These are phyloP conservation scores for Eilema depressum DNA, from an alignment of 2,888 invertebrate species.

Conservation along the genomic window DNA sequence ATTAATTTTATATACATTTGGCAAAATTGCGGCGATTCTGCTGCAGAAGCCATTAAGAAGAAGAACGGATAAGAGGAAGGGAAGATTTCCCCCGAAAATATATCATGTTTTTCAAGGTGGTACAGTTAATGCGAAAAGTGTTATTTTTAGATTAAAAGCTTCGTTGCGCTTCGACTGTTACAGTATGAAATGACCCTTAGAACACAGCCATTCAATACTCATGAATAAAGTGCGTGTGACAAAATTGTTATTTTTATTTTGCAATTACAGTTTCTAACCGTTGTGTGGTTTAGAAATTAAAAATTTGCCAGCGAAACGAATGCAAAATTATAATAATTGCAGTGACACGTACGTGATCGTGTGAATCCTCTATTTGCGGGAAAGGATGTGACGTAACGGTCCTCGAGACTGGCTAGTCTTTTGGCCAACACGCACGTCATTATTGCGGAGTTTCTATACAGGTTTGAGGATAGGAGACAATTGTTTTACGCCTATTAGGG, in stretches of 20 bases:
- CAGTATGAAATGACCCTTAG: not conserved
- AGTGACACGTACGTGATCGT: conserved; percentile 48
- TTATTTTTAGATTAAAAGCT: too few relatives aligned
- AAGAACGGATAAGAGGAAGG: too few relatives aligned
- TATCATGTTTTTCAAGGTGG: too few relatives aligned
- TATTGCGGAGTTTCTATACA: conserved; percentile 22
- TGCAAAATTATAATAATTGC: conserved; percentile 53
- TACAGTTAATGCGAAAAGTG: too few relatives aligned
- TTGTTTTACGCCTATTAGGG: conserved; percentile 22
- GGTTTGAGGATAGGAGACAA: conserved; percentile 25
- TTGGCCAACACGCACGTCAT: conserved; percentile 39
- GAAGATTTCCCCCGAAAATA: too few relatives aligned
- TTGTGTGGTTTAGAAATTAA: conserved; percentile 40
- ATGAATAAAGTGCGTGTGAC: conserved; percentile 24
- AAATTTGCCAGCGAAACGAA: conserved; percentile 50
- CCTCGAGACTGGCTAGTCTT: conserved; percentile 20
- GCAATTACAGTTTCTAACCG: conserved; percentile 42
- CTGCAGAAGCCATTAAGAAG: too few relatives aligned
- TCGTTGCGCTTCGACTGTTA: too few relatives aligned
- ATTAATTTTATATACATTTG: too few relatives aligned
- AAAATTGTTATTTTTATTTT: conserved; percentile 23
- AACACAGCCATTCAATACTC: not conserved
- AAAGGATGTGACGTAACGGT: conserved; percentile 51
- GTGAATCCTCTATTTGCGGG: conserved; percentile 47
- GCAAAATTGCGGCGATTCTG: too few relatives aligned